Evolutionary conservation across 2,797 vertebrate genomes (phyloP), one percentile per base, ranked within the genome.

Genomic region (Simalia tracyae): DNA sequence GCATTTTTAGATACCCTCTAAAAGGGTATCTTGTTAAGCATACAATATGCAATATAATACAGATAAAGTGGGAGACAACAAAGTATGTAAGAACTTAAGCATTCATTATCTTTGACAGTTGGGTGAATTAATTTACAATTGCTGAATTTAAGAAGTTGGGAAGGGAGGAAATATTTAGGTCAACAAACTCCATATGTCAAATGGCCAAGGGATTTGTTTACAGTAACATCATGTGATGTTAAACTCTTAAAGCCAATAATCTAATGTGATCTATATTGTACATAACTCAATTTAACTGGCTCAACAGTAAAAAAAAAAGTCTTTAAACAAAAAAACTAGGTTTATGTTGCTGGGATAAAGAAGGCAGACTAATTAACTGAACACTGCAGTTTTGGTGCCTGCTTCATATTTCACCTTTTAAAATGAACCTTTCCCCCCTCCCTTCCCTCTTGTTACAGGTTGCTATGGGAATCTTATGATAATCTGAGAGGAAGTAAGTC

Each of bases 381-480:
- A 87, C 24, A 19, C 31, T 90, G 85, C 31, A 66, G 42, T 90
- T 76, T 89, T 60, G 59, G 36, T 36, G 36, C 11, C 90, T 87
- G 88, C 68, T 90, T 87, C 9, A 24, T 84, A 84, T 90, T 91
- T 92, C 56, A 92, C 85, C 54, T 92, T 90, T 61, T 90, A 50
- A 91, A 92, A 92, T 10, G 28, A 90, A 64, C 46, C 72, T 92
- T 26, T 36, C 66, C 61, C 42, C 66, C 50, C 31, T 28, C 90
- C 86, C 87, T 60, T 64, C 84, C 24, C 50, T 50, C 87, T 91
- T 86, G 61, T 88, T 94, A 92, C 89, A 97, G 96, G 96, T 96
- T 95, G 92, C 96, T 94, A 93, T 96, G 96, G 96, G 89, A 94
- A 94, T 93, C 56, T 84, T 94, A 93, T 93, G 94, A 96, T 93